Evolutionary conservation across 2,888 invertebrate species (phyloP), one percentile per base, ranked within the genome.

Genomic region (Metalampra italica): DNA sequence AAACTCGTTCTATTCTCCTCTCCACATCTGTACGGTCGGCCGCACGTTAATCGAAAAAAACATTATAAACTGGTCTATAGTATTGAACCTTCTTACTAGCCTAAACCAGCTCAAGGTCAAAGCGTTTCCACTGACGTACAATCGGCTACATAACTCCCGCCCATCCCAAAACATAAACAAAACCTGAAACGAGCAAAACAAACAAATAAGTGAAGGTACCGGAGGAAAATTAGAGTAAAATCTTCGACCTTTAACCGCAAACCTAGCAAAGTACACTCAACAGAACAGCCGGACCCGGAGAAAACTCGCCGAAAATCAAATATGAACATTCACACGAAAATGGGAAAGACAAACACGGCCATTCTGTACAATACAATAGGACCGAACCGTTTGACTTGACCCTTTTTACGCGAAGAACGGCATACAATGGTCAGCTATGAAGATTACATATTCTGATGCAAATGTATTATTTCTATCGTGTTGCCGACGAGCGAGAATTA

Each of bases 271-370:
- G 60, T 64, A 57, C 57, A 58, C 62, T 60, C 45, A 62, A 63
- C 57, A 56, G 62, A 56, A 62, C 63, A 63, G 56, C 57, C 47
- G 55, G 22, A 5, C 22, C 49, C 53, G 48, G 44, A 46, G 32
- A 48, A 45, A 51, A 51, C 68, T 69, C 65, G 64, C 68, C 70
- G 59, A 81, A 52, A 82, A 81, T 78, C 82, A 85, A 85, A 85
- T 82, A 82, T 81, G 82, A 78, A 71, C 82, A 69, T 66, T 70
- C 62, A 62, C 62, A 60, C 70, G 58, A 66, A 39, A 78, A 72
- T 71, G 71, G 69, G 67, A 75, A 82, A 85, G 76, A 82, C 78
- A 86, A 86, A 87, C 80, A 86, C 12, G 49, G 52, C 59, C 59
- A 64, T 67, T 66, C 59, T 67, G 65, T 71, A 67, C 63, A 64